Percentiles rank a stretch among this genome's conserved stretches.
Conservation (phyloP, 2,888 invertebrate genomes). For the Iphiclides podalirius region DNA sequence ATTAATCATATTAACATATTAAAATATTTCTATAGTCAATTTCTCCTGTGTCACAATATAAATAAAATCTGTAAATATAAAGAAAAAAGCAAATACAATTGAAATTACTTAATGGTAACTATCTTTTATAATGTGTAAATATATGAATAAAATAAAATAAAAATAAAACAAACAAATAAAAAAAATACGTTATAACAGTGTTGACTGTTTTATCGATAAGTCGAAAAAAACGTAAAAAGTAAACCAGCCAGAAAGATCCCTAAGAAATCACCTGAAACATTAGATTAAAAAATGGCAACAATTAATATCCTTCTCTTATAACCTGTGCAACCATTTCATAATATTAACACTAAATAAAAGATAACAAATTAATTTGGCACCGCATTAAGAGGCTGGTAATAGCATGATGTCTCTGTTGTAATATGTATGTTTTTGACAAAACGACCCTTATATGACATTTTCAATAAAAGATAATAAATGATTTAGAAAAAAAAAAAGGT, state of each 20-base stretch:
- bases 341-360: conserved; percentile 5
- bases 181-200: conserved; percentile 27
- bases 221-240: conserved; percentile 9
- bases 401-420: too few species aligned
- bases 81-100: conserved; percentile 26
- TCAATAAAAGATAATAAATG: too few species aligned
- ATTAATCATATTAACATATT: conserved; percentile 7
- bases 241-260: conserved; percentile 23
- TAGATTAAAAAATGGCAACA: conserved; percentile 25
- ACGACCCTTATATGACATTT: too few species aligned
- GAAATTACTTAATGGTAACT: conserved; percentile 39
- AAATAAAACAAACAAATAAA: conserved; percentile 37
- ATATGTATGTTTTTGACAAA: too few species aligned
- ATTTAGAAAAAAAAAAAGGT: too few species aligned
- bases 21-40: conserved; percentile 12
- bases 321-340: conserved; percentile 22
- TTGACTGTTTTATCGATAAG: conserved; percentile 11
- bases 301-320: conserved; percentile 6
- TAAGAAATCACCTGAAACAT: conserved; percentile 11
- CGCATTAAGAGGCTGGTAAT: not conserved
- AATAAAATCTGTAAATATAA: conserved; percentile 20
- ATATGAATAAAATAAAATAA: conserved; percentile 29
- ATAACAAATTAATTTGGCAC: conserved; percentile 14
- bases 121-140: conserved; percentile 27
- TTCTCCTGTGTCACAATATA: conserved; percentile 26